Percentiles rank a stretch among this genome's conserved stretches.
phyloP scores from a whole-genome alignment of 1,140 invertebrate species.

The Rhynchophorus ferrugineus region DNA sequence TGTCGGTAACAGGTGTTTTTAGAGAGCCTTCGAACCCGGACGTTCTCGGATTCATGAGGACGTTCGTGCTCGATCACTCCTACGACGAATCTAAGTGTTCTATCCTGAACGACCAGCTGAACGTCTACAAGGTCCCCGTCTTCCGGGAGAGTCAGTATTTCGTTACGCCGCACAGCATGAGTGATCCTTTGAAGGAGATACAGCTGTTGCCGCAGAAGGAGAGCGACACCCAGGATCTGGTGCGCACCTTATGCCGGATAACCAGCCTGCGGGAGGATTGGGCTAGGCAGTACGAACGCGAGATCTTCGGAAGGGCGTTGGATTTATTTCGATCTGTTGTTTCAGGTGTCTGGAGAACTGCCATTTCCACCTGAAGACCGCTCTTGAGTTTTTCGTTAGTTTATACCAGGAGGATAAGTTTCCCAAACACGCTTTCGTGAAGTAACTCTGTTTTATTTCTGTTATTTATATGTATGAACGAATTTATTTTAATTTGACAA shows the following conservation, averaged over 20 bases:
- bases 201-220: constrained; percentile 18
- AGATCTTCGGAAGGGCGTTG: background rate
- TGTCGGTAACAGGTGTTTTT: constrained; percentile 69
- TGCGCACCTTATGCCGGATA: constrained; percentile 57
- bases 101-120: constrained; percentile 78
- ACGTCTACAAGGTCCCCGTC: constrained; percentile 61
- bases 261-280: constrained; percentile 78
- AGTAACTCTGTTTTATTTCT: constrained; percentile 40
- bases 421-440: constrained; percentile 68
- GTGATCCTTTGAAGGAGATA: constrained; percentile 4
- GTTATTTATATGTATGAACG: background rate
- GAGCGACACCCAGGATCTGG: constrained; percentile 45
- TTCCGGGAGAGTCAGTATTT: constrained; percentile 49
- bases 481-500: too few relatives aligned
- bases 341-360: constrained; percentile 76
- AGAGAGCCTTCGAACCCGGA: constrained; percentile 47
- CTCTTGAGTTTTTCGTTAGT: constrained; percentile 68
- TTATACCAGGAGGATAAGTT: constrained; percentile 67
- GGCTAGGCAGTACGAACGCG: constrained; percentile 60
- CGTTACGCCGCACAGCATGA: constrained; percentile 17
- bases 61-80: constrained; percentile 69
- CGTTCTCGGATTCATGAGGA: constrained; percentile 58
- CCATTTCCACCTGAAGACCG: constrained; percentile 72
- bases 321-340: background rate
- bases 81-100: constrained; percentile 48